Evolutionary conservation across 2,888 invertebrate species (phyloP), one percentile per base, ranked within the genome.

Genomic region (Cheilosia vernalis): DNA sequence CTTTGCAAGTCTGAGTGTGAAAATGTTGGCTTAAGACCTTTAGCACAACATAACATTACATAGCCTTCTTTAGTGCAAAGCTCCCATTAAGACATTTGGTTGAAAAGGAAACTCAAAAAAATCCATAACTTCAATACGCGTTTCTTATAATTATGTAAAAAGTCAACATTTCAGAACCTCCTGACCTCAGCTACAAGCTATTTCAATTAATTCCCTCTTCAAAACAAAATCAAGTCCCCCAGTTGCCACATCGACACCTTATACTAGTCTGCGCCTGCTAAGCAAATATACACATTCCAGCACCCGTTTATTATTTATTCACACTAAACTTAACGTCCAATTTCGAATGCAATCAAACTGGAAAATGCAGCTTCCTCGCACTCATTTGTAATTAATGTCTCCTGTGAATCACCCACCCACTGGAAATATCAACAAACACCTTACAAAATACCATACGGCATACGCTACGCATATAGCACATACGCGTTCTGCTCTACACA

Each of bases 271-370:
- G 49, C 58, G 15, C 47, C 53, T n/a, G 61, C n/a, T 53, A 73
- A 49, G 13, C 17, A 73, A 73, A 63, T 24, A 63, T 24, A 73
- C 24, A 55, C 58, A 58, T n/a, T 17, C 19, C 15, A 53, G 13
- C 7, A 2, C 40, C 5, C 44, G 17, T 7, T 13, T 56, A 47
- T 73, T 61, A 80, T 80, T 80, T 73, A 80, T 80, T 73, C 80
- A 74, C 64, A 60, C 67, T 53, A 30, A 74, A 67, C 74, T 74
- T 80, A 67, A 30, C 40, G 55, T 67, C 67, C 67, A 67, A 80
- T 80, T 80, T 67, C 30, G 51, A 74, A 67, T 74, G 74, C 49
- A 80, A 67, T 80, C 73, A 80, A 61, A 60, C 60, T 47, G 55
- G 60, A 66, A 80, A 80, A 67, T 66, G 56, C 73, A 73, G 55